phyloP scores from a whole-genome alignment of 2,797 vertebrate genomes.

The Psittacula echo region DNA sequence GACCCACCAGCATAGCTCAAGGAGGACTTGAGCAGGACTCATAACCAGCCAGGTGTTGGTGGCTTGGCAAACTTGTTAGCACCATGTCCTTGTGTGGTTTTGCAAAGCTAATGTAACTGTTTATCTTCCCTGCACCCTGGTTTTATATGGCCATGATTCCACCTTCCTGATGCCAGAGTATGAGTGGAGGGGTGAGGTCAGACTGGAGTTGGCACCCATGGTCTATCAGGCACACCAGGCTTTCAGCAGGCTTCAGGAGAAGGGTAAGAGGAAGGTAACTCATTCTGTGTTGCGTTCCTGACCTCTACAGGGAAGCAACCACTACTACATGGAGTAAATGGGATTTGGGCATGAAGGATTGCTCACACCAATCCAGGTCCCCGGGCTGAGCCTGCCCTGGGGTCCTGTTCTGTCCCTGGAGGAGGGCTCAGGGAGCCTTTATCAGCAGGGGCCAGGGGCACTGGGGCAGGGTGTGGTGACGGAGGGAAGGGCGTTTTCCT shows the following conservation, averaged over 20 bases:
- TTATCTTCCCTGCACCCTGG: fast-evolving
- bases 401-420: fast-evolving
- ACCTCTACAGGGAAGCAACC: slow-evolving; percentile 57
- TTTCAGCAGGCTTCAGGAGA: background rate
- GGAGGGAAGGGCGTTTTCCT: background rate
- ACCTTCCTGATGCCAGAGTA: background rate
- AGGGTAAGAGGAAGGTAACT: background rate
- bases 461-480: background rate
- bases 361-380: fast-evolving
- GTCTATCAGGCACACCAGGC: fast-evolving
- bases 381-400: no score
- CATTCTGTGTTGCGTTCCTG: slow-evolving; percentile 24
- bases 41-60: fast-evolving
- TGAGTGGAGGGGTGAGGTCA: background rate
- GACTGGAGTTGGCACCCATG: background rate
- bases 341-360: fast-evolving
- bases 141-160: background rate
- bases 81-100: background rate
- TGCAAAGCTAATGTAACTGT: background rate
- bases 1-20: background rate
- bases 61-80: background rate
- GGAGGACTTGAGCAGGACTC: background rate
- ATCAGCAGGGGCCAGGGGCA: slow-evolving; percentile 19
- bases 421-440: background rate
- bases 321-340: background rate